A percentile compares a stretch with the other conserved stretches of the same genome.
Evolutionary conservation across 2,797 vertebrate species (phyloP).

Genomic region (Psittacula echo): DNA sequence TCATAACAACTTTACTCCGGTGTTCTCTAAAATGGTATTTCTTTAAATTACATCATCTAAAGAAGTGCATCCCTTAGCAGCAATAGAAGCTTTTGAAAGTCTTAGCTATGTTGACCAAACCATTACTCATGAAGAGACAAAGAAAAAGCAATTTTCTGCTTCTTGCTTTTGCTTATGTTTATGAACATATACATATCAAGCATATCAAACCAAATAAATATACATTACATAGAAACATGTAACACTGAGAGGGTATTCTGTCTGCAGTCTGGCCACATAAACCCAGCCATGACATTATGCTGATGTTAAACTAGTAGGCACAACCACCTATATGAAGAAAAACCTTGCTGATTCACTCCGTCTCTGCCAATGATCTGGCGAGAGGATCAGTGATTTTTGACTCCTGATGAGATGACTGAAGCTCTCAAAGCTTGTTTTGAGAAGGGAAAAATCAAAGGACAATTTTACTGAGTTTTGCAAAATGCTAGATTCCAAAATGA

Average conservation of each 20-base stretch:
- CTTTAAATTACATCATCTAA: background rate
- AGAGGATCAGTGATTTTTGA: background rate
- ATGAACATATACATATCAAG: background rate
- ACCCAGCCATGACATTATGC: background rate
- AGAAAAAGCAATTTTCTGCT: background rate
- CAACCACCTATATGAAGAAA: background rate
- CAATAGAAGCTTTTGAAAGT: background rate
- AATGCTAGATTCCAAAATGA: background rate
- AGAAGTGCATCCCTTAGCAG: background rate
- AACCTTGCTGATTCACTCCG: background rate
- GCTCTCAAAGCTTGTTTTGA: background rate
- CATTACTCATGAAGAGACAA: background rate
- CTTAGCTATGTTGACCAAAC: background rate
- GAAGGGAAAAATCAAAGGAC: background rate
- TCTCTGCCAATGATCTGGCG: background rate
- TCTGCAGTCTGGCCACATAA: background rate
- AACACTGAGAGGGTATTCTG: background rate
- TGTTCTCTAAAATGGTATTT: background rate
- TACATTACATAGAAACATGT: background rate
- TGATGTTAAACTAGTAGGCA: background rate
- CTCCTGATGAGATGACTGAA: background rate
- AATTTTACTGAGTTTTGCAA: constrained; percentile 1
- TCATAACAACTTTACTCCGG: background rate
- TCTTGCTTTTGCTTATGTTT: background rate
- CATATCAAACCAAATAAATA: background rate